These are phyloP conservation scores for Chrysotoxum bicinctum DNA, from an alignment of 2,888 invertebrate genomes.

Conservation along the genomic window DNA sequence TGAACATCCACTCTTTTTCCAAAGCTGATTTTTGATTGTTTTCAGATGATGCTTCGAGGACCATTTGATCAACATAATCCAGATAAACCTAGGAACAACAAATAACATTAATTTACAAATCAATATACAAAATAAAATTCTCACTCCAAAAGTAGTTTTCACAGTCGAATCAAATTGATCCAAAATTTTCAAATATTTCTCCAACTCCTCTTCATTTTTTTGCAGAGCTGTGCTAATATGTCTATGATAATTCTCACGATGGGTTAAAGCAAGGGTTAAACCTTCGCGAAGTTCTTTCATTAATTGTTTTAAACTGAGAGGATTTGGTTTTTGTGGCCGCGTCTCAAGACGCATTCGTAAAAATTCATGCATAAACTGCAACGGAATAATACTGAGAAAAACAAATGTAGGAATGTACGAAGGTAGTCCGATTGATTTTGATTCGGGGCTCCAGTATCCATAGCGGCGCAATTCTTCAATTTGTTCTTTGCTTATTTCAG, in stretches of 20 bases:
- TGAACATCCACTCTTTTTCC: slow-evolving; percentile 94
- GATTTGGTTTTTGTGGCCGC: slow-evolving; percentile 91
- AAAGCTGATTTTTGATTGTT: slow-evolving; percentile 87
- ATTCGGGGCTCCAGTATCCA: slow-evolving; percentile 90
- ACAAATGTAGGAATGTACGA: slow-evolving; percentile 93
- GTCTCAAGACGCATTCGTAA: slow-evolving; percentile 92
- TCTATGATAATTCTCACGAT: slow-evolving; percentile 89
- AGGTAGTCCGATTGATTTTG: slow-evolving; percentile 89
- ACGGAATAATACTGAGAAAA: slow-evolving; percentile 91
- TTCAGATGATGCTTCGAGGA: slow-evolving; percentile 83
- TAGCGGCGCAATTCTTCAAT: slow-evolving; percentile 82
- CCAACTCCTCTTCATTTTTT: slow-evolving; percentile 82
- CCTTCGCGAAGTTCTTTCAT: slow-evolving; percentile 96
- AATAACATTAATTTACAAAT: slow-evolving; percentile 47
- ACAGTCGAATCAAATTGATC: slow-evolving; percentile 90
- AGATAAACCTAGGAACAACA: slow-evolving; percentile 88
- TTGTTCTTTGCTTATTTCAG: slow-evolving; percentile 80
- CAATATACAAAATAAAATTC: slow-evolving; percentile 31
- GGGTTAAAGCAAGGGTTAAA: slow-evolving; percentile 90
- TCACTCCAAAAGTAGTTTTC: slow-evolving; percentile 87
- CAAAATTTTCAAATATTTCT: slow-evolving; percentile 84
- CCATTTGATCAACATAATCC: slow-evolving; percentile 92
- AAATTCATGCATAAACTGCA: slow-evolving; percentile 97
- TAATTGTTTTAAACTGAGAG: slow-evolving; percentile 92
- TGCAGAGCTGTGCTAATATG: slow-evolving; percentile 85